phyloP scores from a whole-genome alignment of 2,888 invertebrate genomes.

The Ganaspis brasiliensis region DNA sequence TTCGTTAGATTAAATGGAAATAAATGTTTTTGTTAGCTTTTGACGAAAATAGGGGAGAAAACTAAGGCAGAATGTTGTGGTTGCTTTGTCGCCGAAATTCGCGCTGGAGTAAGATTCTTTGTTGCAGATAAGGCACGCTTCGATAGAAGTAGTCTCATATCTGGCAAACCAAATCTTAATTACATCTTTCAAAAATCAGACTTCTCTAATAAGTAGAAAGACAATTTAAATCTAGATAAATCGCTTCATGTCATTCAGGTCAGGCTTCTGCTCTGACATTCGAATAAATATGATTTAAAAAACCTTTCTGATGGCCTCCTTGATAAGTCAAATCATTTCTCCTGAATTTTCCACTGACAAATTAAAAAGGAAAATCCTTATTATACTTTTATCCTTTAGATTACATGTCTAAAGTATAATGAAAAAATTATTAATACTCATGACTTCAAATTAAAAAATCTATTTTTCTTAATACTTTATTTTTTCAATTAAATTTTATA shows the following conservation, averaged over 20 bases:
- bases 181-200: constrained; percentile 12
- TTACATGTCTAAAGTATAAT: too few species aligned
- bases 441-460: too few species aligned
- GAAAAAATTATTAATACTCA: too few species aligned
- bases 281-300: constrained; percentile 56
- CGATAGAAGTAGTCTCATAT: constrained; percentile 19
- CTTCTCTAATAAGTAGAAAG: constrained; percentile 11
- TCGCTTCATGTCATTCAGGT: constrained; percentile 60
- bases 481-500: too few species aligned
- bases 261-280: constrained; percentile 58
- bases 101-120: constrained; percentile 26
- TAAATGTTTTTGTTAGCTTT: not conserved
- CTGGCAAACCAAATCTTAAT: constrained; percentile 33
- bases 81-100: constrained; percentile 20
- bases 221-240: constrained; percentile 59
- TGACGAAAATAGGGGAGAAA: not conserved
- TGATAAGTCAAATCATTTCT: constrained; percentile 14
- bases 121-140: constrained; percentile 26
- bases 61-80: not conserved
- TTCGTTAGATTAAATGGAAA: not conserved
- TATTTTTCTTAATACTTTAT: too few species aligned
- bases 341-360: not conserved
- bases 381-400: not conserved
- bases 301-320: not conserved
- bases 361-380: not conserved